Percentiles rank a stretch among this genome's conserved stretches.
Conservation (phyloP, 2,113 vertebrate genomes). For the Micronycteris hirsuta region DNA sequence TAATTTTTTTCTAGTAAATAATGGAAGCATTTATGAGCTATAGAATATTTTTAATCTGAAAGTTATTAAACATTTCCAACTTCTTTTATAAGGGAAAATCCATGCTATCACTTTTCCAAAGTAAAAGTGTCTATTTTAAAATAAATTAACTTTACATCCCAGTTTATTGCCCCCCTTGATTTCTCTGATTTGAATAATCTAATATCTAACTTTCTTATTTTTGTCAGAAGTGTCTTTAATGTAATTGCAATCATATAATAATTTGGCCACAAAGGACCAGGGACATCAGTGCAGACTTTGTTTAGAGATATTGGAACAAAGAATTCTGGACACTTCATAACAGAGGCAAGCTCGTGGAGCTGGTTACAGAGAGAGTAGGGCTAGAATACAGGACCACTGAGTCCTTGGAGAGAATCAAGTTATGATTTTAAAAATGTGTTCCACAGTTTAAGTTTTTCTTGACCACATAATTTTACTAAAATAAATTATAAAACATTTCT, state of each 20-base stretch:
- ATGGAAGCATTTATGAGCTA: not conserved
- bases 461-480: not conserved
- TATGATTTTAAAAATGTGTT: not conserved
- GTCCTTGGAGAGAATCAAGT: not conserved
- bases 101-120: not conserved
- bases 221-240: not conserved
- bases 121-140: not conserved
- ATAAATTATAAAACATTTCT: not conserved
- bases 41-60: not conserved
- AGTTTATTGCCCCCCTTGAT: not conserved
- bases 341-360: not conserved
- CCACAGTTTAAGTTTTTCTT: not conserved
- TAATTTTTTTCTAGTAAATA: not conserved
- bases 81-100: not conserved
- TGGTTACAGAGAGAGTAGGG: not conserved
- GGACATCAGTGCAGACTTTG: not conserved
- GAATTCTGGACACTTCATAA: not conserved
- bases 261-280: not conserved
- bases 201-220: not conserved
- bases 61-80: not conserved
- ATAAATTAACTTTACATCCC: not conserved
- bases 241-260: not conserved
- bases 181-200: not conserved
- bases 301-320: conserved; percentile 4
- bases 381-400: not conserved